These are phyloP conservation scores for Engraulis encrasicolus DNA, from an alignment of 2,113 vertebrate genomes.

Conservation along the genomic window DNA sequence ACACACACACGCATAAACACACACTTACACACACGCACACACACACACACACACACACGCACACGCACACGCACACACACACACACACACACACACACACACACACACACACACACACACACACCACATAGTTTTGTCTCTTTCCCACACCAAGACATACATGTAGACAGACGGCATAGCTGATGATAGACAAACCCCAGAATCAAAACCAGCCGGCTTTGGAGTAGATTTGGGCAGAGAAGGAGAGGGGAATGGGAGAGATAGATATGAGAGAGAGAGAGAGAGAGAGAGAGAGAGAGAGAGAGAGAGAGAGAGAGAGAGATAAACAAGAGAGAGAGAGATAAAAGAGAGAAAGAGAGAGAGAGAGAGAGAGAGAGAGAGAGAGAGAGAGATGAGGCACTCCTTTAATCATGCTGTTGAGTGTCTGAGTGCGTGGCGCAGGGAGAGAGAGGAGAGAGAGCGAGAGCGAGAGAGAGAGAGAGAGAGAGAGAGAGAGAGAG, in stretches of 20 bases:
- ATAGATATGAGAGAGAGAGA: too few species aligned
- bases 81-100: not conserved
- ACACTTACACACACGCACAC: too few species aligned
- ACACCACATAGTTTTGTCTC: not conserved
- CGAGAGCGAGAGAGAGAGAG: too few species aligned
- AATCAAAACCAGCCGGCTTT: conserved; percentile 28
- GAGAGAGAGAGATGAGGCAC: not conserved
- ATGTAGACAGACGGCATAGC: conserved; percentile 39
- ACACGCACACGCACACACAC: not conserved
- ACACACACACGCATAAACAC: too few species aligned
- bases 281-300: too few species aligned
- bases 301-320: not conserved
- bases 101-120: not conserved
- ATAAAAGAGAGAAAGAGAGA: not conserved
- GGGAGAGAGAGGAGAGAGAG: too few species aligned
- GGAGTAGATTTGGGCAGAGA: too few species aligned
- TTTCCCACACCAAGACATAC: not conserved
- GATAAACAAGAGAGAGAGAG: not conserved
- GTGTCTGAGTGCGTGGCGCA: not conserved
- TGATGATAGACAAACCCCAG: too few species aligned
- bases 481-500: too few species aligned
- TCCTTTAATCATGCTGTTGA: not conserved
- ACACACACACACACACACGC: too few species aligned
- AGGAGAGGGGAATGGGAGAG: too few species aligned
- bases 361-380: not conserved